phyloP scores from a whole-genome alignment of 2,113 vertebrate genomes.

The Tetrax tetrax region DNA sequence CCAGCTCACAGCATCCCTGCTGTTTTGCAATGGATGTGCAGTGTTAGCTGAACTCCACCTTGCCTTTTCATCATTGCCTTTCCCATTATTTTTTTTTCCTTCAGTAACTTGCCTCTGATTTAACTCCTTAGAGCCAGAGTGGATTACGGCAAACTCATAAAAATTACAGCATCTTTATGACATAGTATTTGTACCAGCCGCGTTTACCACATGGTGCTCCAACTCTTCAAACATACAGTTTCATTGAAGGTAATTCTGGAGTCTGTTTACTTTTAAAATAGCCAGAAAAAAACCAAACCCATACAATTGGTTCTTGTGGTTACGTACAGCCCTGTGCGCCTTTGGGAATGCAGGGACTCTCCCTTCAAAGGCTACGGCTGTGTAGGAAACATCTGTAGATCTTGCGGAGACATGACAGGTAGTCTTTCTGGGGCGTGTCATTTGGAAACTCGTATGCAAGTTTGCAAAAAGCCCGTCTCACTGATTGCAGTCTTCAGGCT shows the following conservation, averaged over 20 bases:
- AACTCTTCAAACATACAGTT: neutral
- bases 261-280: neutral
- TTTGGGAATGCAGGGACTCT: neutral
- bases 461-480: neutral
- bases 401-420: neutral
- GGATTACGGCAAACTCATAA: neutral
- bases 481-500: neutral
- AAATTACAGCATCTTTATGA: neutral
- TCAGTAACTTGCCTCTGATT: neutral
- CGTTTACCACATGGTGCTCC: neutral
- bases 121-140: neutral
- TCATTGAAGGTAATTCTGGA: neutral
- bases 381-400: neutral
- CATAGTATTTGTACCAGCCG: accelerated
- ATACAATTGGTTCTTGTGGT: neutral
- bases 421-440: neutral
- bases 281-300: neutral
- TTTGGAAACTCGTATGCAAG: neutral
- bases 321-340: neutral
- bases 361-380: neutral
- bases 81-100: neutral
- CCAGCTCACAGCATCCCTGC: neutral
- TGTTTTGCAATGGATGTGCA: neutral
- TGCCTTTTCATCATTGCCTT: neutral
- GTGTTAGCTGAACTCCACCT: neutral